Base-by-base conservation (phyloP, 2,888 invertebrate genomes). In the Lordiphosa fenestrarum region DNA sequence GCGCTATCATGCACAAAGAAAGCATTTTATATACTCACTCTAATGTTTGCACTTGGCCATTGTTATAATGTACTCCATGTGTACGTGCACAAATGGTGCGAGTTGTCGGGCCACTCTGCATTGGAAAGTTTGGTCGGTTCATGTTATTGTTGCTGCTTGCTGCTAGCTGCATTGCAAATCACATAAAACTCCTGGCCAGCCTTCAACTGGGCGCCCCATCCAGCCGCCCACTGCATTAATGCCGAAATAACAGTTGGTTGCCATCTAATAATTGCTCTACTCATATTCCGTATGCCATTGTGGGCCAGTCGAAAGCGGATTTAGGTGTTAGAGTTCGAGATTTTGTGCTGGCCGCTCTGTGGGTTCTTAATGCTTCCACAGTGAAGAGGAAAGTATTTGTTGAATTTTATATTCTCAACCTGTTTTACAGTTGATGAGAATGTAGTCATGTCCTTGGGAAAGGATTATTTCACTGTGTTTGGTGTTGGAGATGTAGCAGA, bases 201-300 rank as follows among this genome's bases (percentile, higher is more conserved):
- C 40, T 35, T 50, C 40, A 12, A 21, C 12, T 33, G 30, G 13
- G 15, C 30, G 33, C 10, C 21, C 35, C 10, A 10, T 35, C 10
- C 37, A 25, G 23, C 21, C 37, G 51, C 61, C 55, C 36, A 50
- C 33, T 47, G 64, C 60, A 69, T 71, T 74, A 30, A 59, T 74
- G 38, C 41, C 64, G 47, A 61, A 66, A 81, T 61, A 69, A 61
- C 67, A 81, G 54, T 63, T 36, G 64, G 46, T 76, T 53, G 67
- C 57, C 67, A 84, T 76, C 64, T 76, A 73, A 85, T 78, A 85
- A 78, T 78, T 85, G 73, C 52, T 71, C 55, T 62, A 19, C 53
- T 53, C 55, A 78, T 65, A 62, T 66, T 62, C 62, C 62, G 64
- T 71, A 56, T 83, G 69, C 61, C 51, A 46, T 59, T 61, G 52